Base-by-base conservation (phyloP, 1,140 invertebrate genomes). In the Drosophila kohkoa region DNA sequence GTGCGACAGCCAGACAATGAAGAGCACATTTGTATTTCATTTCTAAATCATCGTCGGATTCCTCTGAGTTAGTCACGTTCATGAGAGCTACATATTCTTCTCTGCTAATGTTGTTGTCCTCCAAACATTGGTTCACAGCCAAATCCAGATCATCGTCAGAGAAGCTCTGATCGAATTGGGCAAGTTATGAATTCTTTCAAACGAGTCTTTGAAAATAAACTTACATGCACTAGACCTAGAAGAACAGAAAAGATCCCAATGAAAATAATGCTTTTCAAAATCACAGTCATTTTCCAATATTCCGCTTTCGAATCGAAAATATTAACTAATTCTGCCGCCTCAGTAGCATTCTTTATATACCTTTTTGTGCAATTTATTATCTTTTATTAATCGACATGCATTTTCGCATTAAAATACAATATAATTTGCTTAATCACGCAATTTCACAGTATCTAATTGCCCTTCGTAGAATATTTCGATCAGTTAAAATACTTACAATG, bases 1-100 rank as follows among this genome's bases (percentile, higher is more conserved):
- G 2, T 10, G 52, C 64, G 1, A 7, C 4, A 8, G 38, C 54
- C 16, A 52, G 25, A 7, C 70, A 73, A 11, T 54, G 63, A 28
- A 67, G 30, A 45, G 30, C 59, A 30, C 70, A 73, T 46, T 45
- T 67, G 16, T 52, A 67, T 7, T 73, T 60, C n/a, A 38, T 28
- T 5, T 52, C 54, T 15, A 73, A 5, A 13, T 60, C 43, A 5
- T 46, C 55, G 8, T 49, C 64, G 2, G 11, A 0, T 28, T 52
- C 49, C 6, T 8, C 10, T 30, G n/a, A 8, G 46, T 45, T 45
- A 10, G 46, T 38, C 8, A 16, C 43, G 25, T 48, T 52, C 11
- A 16, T 1, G 5, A 28, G n/a, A 0, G 32, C 10, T 3, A 5
- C 10, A 25, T 20, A 57, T 5, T 59, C 54, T 1, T 20, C 30